phyloP scores from a whole-genome alignment of 1,140 invertebrate species.

The Drosophila quadrilineata region DNA sequence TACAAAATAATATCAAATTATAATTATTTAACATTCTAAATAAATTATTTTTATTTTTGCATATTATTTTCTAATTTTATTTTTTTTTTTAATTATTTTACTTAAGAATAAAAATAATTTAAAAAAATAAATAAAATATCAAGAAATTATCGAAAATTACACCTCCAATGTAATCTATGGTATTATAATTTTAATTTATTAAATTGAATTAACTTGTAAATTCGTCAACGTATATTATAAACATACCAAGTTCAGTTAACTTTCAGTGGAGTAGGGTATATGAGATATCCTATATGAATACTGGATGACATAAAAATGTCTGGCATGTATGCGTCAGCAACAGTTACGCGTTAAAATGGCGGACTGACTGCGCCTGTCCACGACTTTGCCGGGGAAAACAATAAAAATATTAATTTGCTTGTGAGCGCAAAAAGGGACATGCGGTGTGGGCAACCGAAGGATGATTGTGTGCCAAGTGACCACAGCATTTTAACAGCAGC shows the following conservation, averaged over 20 bases:
- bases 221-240: background rate
- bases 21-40: background rate
- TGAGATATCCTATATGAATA: constrained; percentile 47
- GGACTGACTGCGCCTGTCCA: constrained; percentile 29
- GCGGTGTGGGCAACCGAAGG: constrained; percentile 8
- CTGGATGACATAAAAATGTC: constrained; percentile 72
- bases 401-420: constrained; percentile 76
- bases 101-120: background rate
- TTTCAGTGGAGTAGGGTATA: constrained; percentile 31
- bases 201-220: no score
- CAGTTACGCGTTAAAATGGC: constrained; percentile 67
- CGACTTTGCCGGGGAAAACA: constrained; percentile 46
- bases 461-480: constrained; percentile 45
- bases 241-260: background rate
- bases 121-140: background rate
- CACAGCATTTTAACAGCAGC: constrained; percentile 68
- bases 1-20: background rate
- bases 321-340: constrained; percentile 72
- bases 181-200: background rate
- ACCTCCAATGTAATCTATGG: background rate
- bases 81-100: no score
- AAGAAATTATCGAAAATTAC: background rate
- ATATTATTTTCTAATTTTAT: no score
- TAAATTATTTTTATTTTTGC: background rate
- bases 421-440: constrained; percentile 1